Evolutionary conservation across 2,113 vertebrate species (phyloP).

Genomic region (Crotophaga sulcirostris): DNA sequence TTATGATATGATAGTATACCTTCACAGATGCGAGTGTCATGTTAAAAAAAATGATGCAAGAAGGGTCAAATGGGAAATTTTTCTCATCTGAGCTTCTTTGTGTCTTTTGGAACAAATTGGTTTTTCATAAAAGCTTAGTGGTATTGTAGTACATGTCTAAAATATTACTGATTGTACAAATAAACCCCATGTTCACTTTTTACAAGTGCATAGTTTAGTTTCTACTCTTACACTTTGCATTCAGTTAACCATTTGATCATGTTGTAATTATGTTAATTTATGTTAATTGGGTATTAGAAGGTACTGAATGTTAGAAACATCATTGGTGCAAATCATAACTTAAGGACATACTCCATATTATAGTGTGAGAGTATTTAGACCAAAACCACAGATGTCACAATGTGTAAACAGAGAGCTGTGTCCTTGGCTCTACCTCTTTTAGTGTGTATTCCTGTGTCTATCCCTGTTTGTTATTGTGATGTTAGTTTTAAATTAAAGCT

Average conservation of each 20-base stretch:
- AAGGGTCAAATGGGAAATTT: not conserved
- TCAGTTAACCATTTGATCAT: not conserved
- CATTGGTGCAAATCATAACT: accelerated
- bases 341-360: not conserved
- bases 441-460: not conserved
- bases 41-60: not conserved
- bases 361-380: not conserved
- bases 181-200: not conserved
- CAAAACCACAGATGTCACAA: not conserved
- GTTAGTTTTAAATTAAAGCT: not conserved
- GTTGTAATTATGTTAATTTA: not conserved
- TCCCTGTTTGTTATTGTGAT: not conserved
- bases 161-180: not conserved
- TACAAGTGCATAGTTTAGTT: not conserved
- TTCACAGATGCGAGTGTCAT: not conserved
- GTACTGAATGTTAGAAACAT: not conserved
- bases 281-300: not conserved
- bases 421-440: too few relatives aligned
- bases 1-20: not conserved
- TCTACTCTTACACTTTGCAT: not conserved
- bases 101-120: not conserved
- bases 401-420: not conserved
- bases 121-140: not conserved
- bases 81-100: not conserved
- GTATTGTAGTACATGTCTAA: not conserved